phyloP scores from a whole-genome alignment of 1,140 invertebrate species.

The Chelonus insularis region DNA sequence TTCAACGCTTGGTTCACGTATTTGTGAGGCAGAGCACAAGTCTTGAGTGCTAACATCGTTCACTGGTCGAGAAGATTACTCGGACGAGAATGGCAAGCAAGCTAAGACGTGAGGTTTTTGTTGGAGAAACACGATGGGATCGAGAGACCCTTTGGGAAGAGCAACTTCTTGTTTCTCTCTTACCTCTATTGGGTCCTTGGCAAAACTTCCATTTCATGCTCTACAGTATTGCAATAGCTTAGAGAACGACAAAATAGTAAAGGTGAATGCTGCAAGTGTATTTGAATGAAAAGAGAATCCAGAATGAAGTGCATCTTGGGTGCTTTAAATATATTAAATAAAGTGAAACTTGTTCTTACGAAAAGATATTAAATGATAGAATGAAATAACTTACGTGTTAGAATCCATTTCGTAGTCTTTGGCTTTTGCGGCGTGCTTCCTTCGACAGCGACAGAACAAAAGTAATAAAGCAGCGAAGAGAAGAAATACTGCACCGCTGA shows the following conservation, averaged over 20 bases:
- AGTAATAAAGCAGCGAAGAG: slow-evolving; percentile 76
- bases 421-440: slow-evolving; percentile 80
- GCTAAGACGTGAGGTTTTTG: slow-evolving; percentile 17
- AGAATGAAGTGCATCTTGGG: slow-evolving; percentile 22
- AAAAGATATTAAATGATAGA: not conserved
- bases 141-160: not conserved
- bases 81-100: slow-evolving; percentile 8
- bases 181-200: slow-evolving; percentile 14
- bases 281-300: slow-evolving; percentile 17
- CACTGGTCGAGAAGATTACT: slow-evolving; percentile 20
- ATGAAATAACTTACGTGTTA: slow-evolving; percentile 58
- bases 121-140: not conserved
- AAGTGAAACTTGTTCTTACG: not conserved
- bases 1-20: not conserved
- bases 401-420: slow-evolving; percentile 91
- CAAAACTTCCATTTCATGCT: slow-evolving; percentile 47
- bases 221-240: slow-evolving; percentile 37
- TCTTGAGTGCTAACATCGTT: slow-evolving; percentile 13
- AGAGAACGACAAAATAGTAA: slow-evolving; percentile 23
- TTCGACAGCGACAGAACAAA: slow-evolving; percentile 84
- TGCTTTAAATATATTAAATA: slow-evolving; percentile 24
- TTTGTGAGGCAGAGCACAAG: not conserved
- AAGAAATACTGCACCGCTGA: slow-evolving; percentile 79
- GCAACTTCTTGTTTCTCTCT: slow-evolving; percentile 25
- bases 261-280: slow-evolving; percentile 12